Evolutionary conservation across 2,888 invertebrate species (phyloP).

Genomic region (Clanis bilineata): DNA sequence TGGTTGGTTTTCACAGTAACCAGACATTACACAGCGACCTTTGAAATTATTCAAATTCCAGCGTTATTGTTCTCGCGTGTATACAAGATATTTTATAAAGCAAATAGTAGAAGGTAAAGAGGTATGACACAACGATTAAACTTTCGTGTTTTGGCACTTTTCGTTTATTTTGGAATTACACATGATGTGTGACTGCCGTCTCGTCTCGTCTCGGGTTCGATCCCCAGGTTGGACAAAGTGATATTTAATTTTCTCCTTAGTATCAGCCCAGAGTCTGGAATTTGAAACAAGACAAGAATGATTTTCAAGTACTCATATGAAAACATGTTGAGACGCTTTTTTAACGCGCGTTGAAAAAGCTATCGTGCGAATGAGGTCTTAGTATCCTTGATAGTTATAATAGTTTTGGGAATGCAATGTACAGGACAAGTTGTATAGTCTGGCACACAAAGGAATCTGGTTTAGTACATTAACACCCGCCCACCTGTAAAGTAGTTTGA

Average conservation of each 20-base stretch:
- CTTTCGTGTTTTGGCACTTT: neutral
- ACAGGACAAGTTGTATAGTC: neutral
- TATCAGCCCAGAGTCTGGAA: too few species aligned
- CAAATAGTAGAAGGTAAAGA: too few species aligned
- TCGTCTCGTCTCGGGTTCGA: too few species aligned
- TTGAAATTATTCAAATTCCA: constrained; percentile 1
- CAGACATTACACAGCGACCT: neutral
- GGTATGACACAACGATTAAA: too few species aligned
- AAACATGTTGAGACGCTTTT: too few species aligned
- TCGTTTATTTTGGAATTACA: too few species aligned
- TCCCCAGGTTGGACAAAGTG: neutral
- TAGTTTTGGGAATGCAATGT: neutral
- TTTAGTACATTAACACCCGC: neutral
- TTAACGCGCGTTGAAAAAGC: too few species aligned
- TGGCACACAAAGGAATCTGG: constrained; percentile 5
- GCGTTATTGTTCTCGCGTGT: neutral
- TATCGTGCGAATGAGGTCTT: neutral
- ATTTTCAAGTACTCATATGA: too few species aligned
- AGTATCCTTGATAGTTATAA: neutral
- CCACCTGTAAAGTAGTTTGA: constrained; percentile 7
- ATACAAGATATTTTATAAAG: neutral
- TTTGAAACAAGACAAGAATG: too few species aligned
- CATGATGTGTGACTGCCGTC: too few species aligned
- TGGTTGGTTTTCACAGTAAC: neutral
- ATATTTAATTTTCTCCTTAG: too few species aligned